These are phyloP conservation scores for Ormyrus pomaceus DNA, from an alignment of 2,888 invertebrate species.

Conservation along the genomic window DNA sequence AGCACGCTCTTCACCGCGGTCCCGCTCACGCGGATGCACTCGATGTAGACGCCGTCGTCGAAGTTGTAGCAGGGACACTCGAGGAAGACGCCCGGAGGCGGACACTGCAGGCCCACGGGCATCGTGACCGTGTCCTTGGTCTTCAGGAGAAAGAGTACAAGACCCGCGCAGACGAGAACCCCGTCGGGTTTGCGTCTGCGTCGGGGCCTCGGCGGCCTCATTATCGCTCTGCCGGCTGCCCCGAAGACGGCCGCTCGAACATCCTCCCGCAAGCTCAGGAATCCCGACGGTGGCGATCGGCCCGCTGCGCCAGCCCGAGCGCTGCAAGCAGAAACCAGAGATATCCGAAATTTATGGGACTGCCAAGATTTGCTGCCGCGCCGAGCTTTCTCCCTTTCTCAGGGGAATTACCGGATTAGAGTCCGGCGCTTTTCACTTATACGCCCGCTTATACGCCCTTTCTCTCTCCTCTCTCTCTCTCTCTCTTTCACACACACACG, in stretches of 20 bases:
- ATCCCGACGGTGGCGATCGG: no score
- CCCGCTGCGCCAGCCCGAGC: no score
- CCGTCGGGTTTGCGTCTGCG: constrained; percentile 56
- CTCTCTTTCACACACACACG: no score
- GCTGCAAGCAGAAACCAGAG: constrained; percentile 13
- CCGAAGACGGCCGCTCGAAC: constrained; percentile 59
- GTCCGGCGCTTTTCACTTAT: no score
- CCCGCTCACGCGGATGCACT: constrained; percentile 90
- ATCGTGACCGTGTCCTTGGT: no score
- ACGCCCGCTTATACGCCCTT: no score
- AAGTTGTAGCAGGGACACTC: constrained; percentile 95
- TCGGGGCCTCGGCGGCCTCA: constrained; percentile 73
- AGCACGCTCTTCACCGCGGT: constrained; percentile 85
- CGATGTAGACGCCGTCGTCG: constrained; percentile 92
- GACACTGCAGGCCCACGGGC: constrained; percentile 78
- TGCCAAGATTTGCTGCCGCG: constrained; percentile 7
- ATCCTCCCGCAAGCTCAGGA: constrained; percentile 58
- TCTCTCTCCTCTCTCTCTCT: no score
- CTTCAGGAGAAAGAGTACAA: no score
- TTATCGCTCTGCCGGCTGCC: constrained; percentile 68
- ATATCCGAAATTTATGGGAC: constrained; percentile 32
- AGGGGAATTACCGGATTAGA: constrained; percentile 4
- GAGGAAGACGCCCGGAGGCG: constrained; percentile 85
- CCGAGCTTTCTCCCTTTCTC: neutral
- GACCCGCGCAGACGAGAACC: no score